These are phyloP conservation scores for Nemotelus nigrinus DNA, from an alignment of 2,888 invertebrate species.

Conservation along the genomic window DNA sequence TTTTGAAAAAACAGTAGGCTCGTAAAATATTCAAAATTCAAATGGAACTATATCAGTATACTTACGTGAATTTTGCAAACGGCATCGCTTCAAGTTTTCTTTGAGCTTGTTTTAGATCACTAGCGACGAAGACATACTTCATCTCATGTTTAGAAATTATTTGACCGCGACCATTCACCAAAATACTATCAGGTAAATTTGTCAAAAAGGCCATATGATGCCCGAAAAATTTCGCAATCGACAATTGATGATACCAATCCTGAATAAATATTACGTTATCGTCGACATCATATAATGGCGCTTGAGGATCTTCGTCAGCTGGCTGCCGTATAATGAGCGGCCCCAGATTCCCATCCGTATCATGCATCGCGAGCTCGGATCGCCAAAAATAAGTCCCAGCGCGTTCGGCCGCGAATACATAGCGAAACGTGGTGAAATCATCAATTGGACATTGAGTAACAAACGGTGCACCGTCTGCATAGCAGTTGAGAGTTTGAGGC, in stretches of 20 bases:
- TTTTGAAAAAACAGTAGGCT: too few relatives aligned
- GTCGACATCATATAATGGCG: slow-evolving; percentile 78
- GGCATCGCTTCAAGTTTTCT: not conserved
- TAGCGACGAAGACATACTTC: too few relatives aligned
- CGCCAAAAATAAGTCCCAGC: slow-evolving; percentile 84
- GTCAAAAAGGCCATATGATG: not conserved
- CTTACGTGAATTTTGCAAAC: not conserved
- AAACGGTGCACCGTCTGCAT: slow-evolving; percentile 84
- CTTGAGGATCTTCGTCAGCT: slow-evolving; percentile 70
- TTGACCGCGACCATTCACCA: slow-evolving; percentile 20
- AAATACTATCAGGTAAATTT: slow-evolving; percentile 2
- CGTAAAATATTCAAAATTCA: too few relatives aligned
- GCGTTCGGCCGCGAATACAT: slow-evolving; percentile 74
- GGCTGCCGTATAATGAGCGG: slow-evolving; percentile 75
- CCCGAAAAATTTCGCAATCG: slow-evolving; percentile 60
- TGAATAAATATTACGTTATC: slow-evolving; percentile 76
- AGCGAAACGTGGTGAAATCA: slow-evolving; percentile 75
- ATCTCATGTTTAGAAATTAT: not conserved
- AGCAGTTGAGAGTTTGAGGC: slow-evolving; percentile 76
- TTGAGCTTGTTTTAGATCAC: too few relatives aligned
- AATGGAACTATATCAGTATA: not conserved
- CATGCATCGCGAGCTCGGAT: slow-evolving; percentile 77
- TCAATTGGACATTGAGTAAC: slow-evolving; percentile 82
- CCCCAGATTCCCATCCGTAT: slow-evolving; percentile 82
- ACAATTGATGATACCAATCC: slow-evolving; percentile 78